Evolutionary conservation across 2,888 invertebrate species (phyloP), one percentile per base, ranked within the genome.

Genomic region (Gymnosoma rotundatum): DNA sequence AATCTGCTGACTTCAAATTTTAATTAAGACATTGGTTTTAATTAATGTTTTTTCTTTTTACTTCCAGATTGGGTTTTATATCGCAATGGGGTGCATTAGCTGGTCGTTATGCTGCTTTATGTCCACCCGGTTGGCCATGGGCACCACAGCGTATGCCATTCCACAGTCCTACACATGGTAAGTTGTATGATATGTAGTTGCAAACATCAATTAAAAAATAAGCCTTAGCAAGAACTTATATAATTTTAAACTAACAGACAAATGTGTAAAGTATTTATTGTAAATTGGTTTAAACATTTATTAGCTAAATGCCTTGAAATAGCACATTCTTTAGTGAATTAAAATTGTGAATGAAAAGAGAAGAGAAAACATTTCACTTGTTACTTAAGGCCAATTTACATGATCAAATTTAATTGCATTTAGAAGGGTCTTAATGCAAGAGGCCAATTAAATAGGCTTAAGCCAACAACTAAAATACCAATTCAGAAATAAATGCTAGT

Each of bases 11-110:
- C 25, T 25, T 25, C 25, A 25, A 25, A 25, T 25, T 25, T 25
- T 25, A 25, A 25, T 25, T 25, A 25, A 25, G 32, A 32, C 32
- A 1, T 32, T 5, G 8, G 0, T 32, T 32, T 61, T 60, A 32
- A 18, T 58, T n/a, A 20, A 6, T 54, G 50, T 18, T 52, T 56
- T 85, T 78, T 86, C 72, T 86, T 80, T 83, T 87, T 88, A 89
- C 84, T 94, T 94, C 0, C 94, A 96, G 96, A 92, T 93, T 96
- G 93, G 96, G 96, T 58, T 93, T 96, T 87, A 96, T 96, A 92
- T 95, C 96, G 12, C 96, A 96, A 90, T 96, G 96, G 94, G 96
- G 96, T 78, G 96, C 96, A 0, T 92, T 96, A 78, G 96, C 96
- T 0, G 96, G 95, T 42, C 93, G 95, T 89, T 96, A 96, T 89